These are phyloP conservation scores for Sabatieria punctata DNA, from an alignment of 2,888 invertebrate genomes.

Conservation along the genomic window DNA sequence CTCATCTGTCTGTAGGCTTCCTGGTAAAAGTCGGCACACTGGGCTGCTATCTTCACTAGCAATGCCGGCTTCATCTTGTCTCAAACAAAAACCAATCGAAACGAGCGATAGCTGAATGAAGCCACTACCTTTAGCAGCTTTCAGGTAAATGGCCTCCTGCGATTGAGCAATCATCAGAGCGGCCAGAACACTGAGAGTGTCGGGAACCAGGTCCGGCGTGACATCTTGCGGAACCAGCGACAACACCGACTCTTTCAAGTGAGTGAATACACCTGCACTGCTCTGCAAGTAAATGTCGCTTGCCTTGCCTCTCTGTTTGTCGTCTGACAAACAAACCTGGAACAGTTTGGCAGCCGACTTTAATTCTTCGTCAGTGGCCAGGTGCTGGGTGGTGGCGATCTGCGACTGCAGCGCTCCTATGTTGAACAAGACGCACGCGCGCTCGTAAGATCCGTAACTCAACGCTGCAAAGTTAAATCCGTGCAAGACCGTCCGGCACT, in stretches of 20 bases:
- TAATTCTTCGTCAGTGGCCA: slow-evolving; percentile 75
- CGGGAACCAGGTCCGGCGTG: slow-evolving; percentile 82
- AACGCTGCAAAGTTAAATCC: slow-evolving; percentile 7
- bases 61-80: slow-evolving; percentile 87
- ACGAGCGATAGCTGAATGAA: slow-evolving; percentile 39
- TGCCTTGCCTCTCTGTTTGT: no score
- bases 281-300: slow-evolving; percentile 46
- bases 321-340: slow-evolving; percentile 46
- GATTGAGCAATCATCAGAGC: slow-evolving; percentile 90
- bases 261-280: slow-evolving; percentile 69
- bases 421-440: slow-evolving; percentile 84
- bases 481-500: neutral
- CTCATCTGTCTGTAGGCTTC: slow-evolving; percentile 72
- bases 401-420: slow-evolving; percentile 76
- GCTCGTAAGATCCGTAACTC: slow-evolving; percentile 62
- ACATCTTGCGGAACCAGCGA: slow-evolving; percentile 74
- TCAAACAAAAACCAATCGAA: slow-evolving; percentile 52
- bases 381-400: slow-evolving; percentile 62
- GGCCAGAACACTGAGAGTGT: slow-evolving; percentile 66
- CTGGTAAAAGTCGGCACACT: slow-evolving; percentile 79
- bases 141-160: slow-evolving; percentile 87
- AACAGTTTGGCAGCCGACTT: slow-evolving; percentile 77
- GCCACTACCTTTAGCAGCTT: slow-evolving; percentile 46
- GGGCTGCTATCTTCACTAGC: slow-evolving; percentile 74
- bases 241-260: slow-evolving; percentile 53